phyloP scores from a whole-genome alignment of 2,797 vertebrate species.

The Champsocephalus esox region DNA sequence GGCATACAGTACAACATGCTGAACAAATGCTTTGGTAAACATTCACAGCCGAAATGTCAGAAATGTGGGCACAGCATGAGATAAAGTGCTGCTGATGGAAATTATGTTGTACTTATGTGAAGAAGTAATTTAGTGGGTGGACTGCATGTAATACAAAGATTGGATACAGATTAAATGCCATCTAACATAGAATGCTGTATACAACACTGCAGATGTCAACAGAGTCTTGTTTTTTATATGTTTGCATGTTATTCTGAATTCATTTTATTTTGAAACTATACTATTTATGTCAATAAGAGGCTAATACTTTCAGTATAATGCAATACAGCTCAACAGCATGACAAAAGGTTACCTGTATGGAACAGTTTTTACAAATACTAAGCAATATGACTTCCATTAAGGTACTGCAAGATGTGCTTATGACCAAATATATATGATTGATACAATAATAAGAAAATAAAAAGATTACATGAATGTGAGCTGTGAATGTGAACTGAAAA shows the following conservation, averaged over 20 bases:
- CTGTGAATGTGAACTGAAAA: not conserved
- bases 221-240: not conserved
- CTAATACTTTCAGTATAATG: not conserved
- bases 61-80: slow-evolving; percentile 22
- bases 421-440: no score
- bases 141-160: not conserved
- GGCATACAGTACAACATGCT: slow-evolving; percentile 45
- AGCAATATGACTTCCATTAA: not conserved
- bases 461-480: not conserved
- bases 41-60: slow-evolving; percentile 48
- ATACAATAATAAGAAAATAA: no score
- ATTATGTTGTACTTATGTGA: not conserved
- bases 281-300: not conserved
- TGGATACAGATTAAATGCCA: not conserved
- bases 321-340: not conserved
- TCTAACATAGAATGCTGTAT: not conserved
- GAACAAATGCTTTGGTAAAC: slow-evolving; percentile 70
- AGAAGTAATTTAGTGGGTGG: not conserved
- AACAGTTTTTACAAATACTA: no score
- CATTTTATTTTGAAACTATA: not conserved
- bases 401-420: not conserved
- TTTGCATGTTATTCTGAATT: not conserved
- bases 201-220: not conserved
- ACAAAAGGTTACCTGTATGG: not conserved
- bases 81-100: not conserved